These are phyloP conservation scores for Colletes collaris DNA, from an alignment of 2,888 invertebrate species.

Conservation along the genomic window DNA sequence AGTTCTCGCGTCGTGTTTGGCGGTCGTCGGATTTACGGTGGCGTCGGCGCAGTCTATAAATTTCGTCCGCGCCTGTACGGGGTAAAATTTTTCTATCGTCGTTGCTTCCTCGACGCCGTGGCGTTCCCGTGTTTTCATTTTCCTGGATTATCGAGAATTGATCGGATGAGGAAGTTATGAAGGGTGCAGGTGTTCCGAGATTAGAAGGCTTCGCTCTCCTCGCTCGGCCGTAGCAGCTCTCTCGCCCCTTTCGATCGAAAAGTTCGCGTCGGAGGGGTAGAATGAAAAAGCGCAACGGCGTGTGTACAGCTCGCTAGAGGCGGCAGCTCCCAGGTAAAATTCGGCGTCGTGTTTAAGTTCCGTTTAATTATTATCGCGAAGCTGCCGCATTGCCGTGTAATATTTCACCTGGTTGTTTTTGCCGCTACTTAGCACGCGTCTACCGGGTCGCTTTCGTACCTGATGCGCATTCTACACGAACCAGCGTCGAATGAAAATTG, in stretches of 20 bases:
- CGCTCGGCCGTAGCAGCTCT: background rate
- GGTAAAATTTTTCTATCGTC: slow-evolving; percentile 30
- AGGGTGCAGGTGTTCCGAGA: slow-evolving; percentile 61
- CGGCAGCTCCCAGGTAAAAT: background rate
- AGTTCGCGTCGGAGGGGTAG: slow-evolving; percentile 12
- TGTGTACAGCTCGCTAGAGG: background rate
- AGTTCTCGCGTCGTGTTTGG: slow-evolving; percentile 32
- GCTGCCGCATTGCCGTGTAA: background rate
- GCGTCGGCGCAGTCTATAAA: slow-evolving; percentile 18
- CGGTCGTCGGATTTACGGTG: slow-evolving; percentile 51
- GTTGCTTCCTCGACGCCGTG: slow-evolving; percentile 6
- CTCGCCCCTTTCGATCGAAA: slow-evolving; percentile 2
- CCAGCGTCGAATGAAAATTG: background rate
- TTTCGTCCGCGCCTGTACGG: slow-evolving; percentile 6
- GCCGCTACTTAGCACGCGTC: background rate
- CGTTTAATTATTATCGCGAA: slow-evolving; percentile 26
- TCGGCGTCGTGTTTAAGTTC: slow-evolving; percentile 15
- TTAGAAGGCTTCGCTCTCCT: slow-evolving; percentile 43
- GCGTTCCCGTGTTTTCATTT: slow-evolving; percentile 56
- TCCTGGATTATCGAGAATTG: slow-evolving; percentile 63
- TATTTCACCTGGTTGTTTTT: background rate
- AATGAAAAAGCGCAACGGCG: slow-evolving; percentile 2
- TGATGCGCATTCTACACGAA: background rate
- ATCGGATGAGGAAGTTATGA: slow-evolving; percentile 63
- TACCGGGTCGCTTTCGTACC: background rate